These are phyloP conservation scores for Drosophila fulvimacula DNA, from an alignment of 2,888 invertebrate species.

Conservation along the genomic window DNA sequence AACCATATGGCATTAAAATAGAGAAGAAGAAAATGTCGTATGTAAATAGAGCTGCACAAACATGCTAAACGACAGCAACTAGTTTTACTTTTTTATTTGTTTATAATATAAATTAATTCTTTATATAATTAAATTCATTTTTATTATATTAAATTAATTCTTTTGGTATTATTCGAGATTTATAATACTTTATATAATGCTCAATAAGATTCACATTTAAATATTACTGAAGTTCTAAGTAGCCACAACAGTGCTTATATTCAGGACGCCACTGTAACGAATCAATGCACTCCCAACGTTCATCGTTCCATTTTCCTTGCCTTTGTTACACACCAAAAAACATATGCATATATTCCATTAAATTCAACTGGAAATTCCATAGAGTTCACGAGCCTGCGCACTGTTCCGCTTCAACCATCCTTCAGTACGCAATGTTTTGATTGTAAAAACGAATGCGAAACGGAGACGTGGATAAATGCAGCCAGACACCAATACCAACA, in stretches of 20 bases:
- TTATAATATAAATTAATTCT: no score
- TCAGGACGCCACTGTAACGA: constrained; percentile 18
- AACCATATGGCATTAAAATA: neutral
- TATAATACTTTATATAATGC: neutral
- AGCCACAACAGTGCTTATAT: neutral
- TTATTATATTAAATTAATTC: neutral
- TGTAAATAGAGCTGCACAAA: constrained; percentile 1
- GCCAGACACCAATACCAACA: constrained; percentile 12
- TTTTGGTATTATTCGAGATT: neutral
- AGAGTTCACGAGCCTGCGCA: constrained; percentile 61
- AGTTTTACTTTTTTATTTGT: neutral
- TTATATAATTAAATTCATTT: no score
- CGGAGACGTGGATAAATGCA: constrained; percentile 16
- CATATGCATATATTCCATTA: constrained; percentile 25
- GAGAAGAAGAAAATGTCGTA: neutral
- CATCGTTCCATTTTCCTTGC: constrained; percentile 27
- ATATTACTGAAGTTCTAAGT: no score
- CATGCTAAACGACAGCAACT: neutral
- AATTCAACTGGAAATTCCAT: constrained; percentile 43
- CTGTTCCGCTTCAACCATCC: neutral
- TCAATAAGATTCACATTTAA: neutral
- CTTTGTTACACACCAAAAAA: constrained; percentile 28
- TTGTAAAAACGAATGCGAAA: constrained; percentile 52
- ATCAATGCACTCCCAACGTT: constrained; percentile 35
- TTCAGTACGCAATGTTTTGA: constrained; percentile 61